These are phyloP conservation scores for Noctua janthina DNA, from an alignment of 2,888 invertebrate genomes.

Conservation along the genomic window DNA sequence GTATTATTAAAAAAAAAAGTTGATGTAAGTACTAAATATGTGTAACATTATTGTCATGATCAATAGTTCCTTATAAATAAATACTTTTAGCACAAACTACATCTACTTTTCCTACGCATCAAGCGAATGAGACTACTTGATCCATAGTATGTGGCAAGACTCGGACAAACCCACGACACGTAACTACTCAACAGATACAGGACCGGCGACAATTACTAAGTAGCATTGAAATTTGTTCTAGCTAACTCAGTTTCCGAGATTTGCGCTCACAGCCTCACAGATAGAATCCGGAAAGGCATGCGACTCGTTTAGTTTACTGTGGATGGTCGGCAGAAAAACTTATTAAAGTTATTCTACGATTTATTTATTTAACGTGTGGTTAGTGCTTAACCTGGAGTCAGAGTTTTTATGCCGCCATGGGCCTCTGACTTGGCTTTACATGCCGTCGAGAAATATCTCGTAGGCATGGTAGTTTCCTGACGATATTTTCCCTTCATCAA, in stretches of 20 bases:
- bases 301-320: conserved; percentile 68
- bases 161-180: conserved; percentile 29
- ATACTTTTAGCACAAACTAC: no score
- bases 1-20: no score
- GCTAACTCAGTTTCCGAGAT: conserved; percentile 78
- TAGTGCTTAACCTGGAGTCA: no score
- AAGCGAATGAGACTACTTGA: background rate
- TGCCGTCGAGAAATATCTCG: no score
- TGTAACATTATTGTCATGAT: background rate
- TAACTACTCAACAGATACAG: conserved; percentile 44
- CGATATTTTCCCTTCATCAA: no score
- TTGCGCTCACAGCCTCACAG: conserved; percentile 66
- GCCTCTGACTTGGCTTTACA: no score
- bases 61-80: background rate
- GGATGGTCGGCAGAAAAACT: conserved; percentile 66
- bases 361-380: no score
- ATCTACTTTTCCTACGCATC: no score
- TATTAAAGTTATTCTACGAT: background rate
- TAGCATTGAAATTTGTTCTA: conserved; percentile 75
- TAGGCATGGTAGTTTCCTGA: no score
- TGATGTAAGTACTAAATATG: no score
- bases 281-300: conserved; percentile 78
- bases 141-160: background rate
- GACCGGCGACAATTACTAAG: conserved; percentile 64
- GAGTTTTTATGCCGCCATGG: no score